Conservation (phyloP, 2,888 invertebrate species). For the Microchrysa polita region DNA sequence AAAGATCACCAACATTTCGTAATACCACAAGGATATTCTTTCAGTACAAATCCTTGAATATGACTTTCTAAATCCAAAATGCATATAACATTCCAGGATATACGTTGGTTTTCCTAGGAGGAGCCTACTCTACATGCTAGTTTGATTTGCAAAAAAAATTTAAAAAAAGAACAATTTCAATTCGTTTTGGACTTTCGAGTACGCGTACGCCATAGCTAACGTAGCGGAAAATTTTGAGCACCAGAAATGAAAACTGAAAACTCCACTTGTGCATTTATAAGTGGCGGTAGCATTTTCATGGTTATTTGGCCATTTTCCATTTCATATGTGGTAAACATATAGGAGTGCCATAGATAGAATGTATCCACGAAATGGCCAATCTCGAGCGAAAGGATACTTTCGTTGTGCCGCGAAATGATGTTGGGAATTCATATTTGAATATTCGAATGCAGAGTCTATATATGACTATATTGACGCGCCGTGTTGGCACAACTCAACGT, state of each 20-base stretch:
- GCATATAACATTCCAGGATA: neutral
- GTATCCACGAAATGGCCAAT: slow-evolving; percentile 10
- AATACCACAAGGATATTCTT: no score
- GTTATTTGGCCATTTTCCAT: slow-evolving; percentile 38
- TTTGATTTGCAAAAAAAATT: neutral
- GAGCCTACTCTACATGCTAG: neutral
- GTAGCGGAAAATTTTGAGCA: slow-evolving; percentile 3
- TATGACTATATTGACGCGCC: slow-evolving; percentile 9
- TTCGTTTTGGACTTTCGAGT: slow-evolving; percentile 1
- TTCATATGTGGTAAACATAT: slow-evolving; percentile 8
- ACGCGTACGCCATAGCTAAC: neutral
- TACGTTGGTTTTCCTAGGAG: neutral
- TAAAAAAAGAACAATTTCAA: neutral
- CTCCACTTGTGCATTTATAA: slow-evolving; percentile 33
- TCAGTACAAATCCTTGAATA: no score
- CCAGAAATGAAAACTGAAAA: slow-evolving; percentile 42
- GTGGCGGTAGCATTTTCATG: slow-evolving; percentile 34
- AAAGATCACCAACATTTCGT: no score
- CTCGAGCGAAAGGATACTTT: neutral
- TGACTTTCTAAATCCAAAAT: no score
- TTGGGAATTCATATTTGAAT: neutral
- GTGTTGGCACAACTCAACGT: neutral
- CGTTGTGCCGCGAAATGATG: neutral
- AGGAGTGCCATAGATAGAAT: neutral
- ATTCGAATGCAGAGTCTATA: slow-evolving; percentile 4